Percentiles rank a stretch among this genome's conserved stretches.
These are phyloP conservation scores for Ageneiosus marmoratus DNA, from an alignment of 2,113 vertebrate species.

Conservation along the genomic window DNA sequence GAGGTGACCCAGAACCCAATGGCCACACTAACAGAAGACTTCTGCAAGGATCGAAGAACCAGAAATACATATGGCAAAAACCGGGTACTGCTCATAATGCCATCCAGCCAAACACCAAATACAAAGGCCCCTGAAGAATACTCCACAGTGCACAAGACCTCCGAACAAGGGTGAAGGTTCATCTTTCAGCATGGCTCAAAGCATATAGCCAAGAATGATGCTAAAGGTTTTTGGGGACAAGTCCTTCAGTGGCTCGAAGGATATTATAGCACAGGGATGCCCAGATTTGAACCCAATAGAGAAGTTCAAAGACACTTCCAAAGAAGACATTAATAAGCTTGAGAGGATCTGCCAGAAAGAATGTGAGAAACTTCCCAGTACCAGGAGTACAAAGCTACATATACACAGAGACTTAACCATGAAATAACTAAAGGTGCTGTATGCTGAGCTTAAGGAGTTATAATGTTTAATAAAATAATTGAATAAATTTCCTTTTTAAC, in stretches of 20 bases:
- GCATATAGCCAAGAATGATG: background rate
- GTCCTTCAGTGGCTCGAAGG: background rate
- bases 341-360: background rate
- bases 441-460: too few relatives aligned
- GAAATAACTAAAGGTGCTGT: too few relatives aligned
- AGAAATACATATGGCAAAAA: background rate
- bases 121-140: background rate
- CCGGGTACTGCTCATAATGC: background rate
- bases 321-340: too few relatives aligned
- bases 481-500: too few relatives aligned
- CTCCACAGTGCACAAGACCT: background rate
- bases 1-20: too few relatives aligned
- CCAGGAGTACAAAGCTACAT: background rate
- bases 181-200: background rate
- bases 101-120: background rate
- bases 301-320: background rate
- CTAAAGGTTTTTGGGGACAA: background rate
- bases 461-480: too few relatives aligned
- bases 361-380: background rate
- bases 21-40: too few relatives aligned
- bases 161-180: background rate
- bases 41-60: too few relatives aligned
- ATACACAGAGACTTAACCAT: background rate
- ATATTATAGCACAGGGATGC: too few relatives aligned
- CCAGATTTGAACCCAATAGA: background rate